A percentile compares a stretch with the other conserved stretches of the same genome.
Evolutionary conservation across 2,113 vertebrate species (phyloP).

Genomic region (Pseudopodoces humilis): DNA sequence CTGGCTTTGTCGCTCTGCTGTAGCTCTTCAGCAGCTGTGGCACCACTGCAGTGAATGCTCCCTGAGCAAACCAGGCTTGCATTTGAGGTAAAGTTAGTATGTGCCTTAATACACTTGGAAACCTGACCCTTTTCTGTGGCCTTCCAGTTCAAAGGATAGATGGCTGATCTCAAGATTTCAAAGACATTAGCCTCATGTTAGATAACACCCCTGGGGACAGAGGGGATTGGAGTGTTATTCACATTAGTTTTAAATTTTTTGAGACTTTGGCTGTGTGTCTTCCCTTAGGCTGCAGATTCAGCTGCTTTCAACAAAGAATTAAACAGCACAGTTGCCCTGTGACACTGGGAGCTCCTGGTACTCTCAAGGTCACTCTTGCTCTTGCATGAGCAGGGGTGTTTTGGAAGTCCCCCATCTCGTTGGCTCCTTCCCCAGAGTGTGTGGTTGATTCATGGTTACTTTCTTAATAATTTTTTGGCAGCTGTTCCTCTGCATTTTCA

Average conservation of each 20-base stretch:
- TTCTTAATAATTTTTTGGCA: background rate
- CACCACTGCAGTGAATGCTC: background rate
- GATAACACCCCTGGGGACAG: background rate
- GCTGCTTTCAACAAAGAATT: background rate
- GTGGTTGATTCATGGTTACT: background rate
- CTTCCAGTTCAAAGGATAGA: background rate
- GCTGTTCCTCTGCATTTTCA: background rate
- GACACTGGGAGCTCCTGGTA: background rate
- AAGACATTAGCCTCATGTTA: background rate
- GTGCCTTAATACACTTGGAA: background rate
- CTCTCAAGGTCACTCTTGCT: background rate
- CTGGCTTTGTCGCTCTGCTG: background rate
- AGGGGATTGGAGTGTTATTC: background rate
- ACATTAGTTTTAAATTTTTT: background rate
- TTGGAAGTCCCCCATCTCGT: background rate
- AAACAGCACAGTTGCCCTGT: background rate
- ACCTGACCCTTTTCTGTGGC: background rate
- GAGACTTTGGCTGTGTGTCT: background rate
- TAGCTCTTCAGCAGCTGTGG: background rate
- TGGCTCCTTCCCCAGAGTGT: background rate
- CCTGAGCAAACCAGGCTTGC: background rate
- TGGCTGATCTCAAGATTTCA: conserved; percentile 5
- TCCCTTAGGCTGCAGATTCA: background rate
- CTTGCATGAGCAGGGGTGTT: background rate
- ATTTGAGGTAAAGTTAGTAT: background rate